phyloP scores from a whole-genome alignment of 1,140 invertebrate genomes.

The Thaumatotibia leucotreta region DNA sequence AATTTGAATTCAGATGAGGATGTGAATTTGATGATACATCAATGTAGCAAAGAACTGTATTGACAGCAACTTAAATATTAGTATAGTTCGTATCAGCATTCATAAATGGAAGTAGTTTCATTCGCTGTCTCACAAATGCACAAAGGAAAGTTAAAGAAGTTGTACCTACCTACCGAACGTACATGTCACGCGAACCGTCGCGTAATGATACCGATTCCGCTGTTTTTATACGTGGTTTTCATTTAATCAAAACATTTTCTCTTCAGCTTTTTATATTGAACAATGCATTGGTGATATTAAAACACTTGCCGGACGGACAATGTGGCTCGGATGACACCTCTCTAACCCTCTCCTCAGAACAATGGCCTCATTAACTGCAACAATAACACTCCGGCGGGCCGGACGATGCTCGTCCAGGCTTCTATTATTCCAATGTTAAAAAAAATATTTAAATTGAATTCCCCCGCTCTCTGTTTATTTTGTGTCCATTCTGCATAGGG shows the following conservation, averaged over 20 bases:
- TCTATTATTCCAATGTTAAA: constrained; percentile 37
- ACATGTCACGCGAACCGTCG: not conserved
- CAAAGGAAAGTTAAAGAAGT: not conserved
- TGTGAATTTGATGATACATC: no score
- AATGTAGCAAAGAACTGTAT: no score
- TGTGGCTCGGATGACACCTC: constrained; percentile 52
- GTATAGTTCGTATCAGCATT: not conserved
- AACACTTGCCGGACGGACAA: constrained; percentile 49
- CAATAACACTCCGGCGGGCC: constrained; percentile 50
- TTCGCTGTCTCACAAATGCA: not conserved
- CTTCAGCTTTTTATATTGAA: constrained; percentile 9
- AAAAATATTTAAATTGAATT: constrained; percentile 45
- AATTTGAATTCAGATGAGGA: no score
- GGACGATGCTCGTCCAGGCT: constrained; percentile 22
- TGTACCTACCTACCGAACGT: not conserved
- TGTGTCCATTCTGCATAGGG: constrained; percentile 20
- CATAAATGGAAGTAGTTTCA: not conserved
- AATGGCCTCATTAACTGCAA: constrained; percentile 60
- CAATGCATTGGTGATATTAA: constrained; percentile 40
- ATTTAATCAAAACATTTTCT: not conserved
- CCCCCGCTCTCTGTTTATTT: constrained; percentile 19
- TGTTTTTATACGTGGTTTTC: not conserved
- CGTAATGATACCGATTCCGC: not conserved
- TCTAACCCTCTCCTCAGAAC: constrained; percentile 37
- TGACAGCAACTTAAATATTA: no score